Percentiles rank a stretch among this genome's conserved stretches.
phyloP scores from a whole-genome alignment of 2,113 vertebrate genomes.

The Centropus bengalensis region DNA sequence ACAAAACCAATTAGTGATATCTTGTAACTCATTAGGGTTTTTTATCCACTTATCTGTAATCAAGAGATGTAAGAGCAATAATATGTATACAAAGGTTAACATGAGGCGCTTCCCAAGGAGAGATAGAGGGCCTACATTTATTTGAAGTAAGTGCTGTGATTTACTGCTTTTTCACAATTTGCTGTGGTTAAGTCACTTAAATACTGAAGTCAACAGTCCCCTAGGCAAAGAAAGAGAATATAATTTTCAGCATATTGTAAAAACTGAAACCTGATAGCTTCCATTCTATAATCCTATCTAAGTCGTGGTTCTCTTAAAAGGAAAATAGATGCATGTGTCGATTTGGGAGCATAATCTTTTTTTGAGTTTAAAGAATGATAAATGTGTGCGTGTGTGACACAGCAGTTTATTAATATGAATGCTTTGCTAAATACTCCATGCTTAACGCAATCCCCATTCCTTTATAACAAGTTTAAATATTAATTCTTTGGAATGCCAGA shows the following conservation, averaged over 20 bases:
- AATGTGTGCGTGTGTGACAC: constrained; percentile 40
- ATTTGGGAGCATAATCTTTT: constrained; percentile 46
- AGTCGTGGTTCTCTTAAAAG: constrained; percentile 45
- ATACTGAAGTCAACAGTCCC: constrained; percentile 44
- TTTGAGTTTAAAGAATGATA: constrained; percentile 63
- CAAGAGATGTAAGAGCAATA: background rate
- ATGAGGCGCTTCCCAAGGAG: background rate
- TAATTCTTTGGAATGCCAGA: constrained; percentile 85
- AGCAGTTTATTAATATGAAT: constrained; percentile 70
- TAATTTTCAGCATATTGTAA: constrained; percentile 66
- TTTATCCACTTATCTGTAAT: background rate
- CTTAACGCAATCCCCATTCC: constrained; percentile 76
- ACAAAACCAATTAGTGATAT: background rate
- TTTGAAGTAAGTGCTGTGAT: constrained; percentile 78
- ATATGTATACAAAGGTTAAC: background rate
- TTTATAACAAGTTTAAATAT: constrained; percentile 85
- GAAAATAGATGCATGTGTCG: constrained; percentile 56
- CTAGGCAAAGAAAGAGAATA: constrained; percentile 67
- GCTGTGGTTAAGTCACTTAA: constrained; percentile 76
- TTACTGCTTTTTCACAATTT: constrained; percentile 76
- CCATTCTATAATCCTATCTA: constrained; percentile 60
- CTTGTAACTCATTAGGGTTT: background rate
- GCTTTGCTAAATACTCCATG: constrained; percentile 77
- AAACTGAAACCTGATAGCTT: constrained; percentile 66
- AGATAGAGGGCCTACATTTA: constrained; percentile 32